phyloP scores from a whole-genome alignment of 1,140 invertebrate genomes.

The Eulimnadia texana region DNA sequence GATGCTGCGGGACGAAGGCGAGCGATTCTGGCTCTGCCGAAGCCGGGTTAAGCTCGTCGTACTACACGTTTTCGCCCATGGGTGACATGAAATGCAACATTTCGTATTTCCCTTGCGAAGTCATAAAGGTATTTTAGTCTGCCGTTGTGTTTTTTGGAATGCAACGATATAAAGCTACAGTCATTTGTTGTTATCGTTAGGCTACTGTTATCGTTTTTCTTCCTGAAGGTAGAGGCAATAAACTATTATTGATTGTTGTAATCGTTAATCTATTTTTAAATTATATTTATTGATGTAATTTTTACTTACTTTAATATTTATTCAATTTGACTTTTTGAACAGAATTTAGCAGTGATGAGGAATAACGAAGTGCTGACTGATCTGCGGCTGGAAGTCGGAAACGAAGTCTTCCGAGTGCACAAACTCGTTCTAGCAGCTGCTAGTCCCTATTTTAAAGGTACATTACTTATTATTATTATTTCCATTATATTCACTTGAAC shows the following conservation, averaged over 20 bases:
- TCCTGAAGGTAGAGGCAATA: no score
- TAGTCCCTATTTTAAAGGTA: constrained; percentile 85
- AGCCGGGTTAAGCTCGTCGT: background rate
- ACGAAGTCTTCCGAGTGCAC: constrained; percentile 73
- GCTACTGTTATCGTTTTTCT: no score
- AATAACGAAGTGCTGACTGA: constrained; percentile 80
- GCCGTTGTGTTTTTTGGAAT: no score
- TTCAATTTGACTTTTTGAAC: constrained; percentile 18
- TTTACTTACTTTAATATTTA: background rate
- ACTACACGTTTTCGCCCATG: constrained; percentile 19
- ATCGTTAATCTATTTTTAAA: background rate
- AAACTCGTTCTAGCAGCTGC: constrained; percentile 80
- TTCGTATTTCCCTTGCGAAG: constrained; percentile 66
- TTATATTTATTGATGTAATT: background rate
- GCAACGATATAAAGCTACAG: no score
- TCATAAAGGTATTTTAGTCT: constrained; percentile 45
- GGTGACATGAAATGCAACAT: constrained; percentile 77
- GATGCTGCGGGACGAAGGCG: background rate
- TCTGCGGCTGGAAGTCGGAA: constrained; percentile 67
- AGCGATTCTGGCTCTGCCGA: background rate
- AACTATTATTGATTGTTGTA: no score
- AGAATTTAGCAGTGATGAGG: constrained; percentile 79
- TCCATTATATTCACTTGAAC: constrained; percentile 19
- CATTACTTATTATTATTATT: background rate
- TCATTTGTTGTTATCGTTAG: no score